These are phyloP conservation scores for Magallana nippona DNA, from an alignment of 2,888 invertebrate species.

Conservation along the genomic window DNA sequence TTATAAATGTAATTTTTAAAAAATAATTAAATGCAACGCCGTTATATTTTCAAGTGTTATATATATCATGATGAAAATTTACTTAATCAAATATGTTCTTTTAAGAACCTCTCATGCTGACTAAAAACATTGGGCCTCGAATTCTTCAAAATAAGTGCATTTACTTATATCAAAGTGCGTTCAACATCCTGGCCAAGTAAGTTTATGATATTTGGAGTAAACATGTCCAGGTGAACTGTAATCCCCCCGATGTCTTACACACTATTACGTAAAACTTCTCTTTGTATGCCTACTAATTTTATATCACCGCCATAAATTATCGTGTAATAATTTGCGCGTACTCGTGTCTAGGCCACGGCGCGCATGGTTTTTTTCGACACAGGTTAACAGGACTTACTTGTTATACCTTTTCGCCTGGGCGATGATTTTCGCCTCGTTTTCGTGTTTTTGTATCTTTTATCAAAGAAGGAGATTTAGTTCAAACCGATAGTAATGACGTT, in stretches of 20 bases:
- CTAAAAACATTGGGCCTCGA: too few species aligned
- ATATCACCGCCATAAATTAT: not conserved
- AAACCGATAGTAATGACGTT: constrained; percentile 22
- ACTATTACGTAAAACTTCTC: not conserved
- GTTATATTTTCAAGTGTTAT: too few species aligned
- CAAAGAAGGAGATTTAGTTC: constrained; percentile 4
- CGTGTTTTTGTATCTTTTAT: constrained; percentile 16
- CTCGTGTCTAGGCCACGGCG: not conserved
- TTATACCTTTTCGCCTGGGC: not conserved
- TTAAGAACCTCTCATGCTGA: too few species aligned
- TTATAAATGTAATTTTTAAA: too few species aligned
- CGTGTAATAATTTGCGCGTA: not conserved
- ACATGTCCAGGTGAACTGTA: not conserved
- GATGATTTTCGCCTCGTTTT: not conserved
- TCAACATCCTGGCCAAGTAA: not conserved
- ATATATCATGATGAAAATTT: too few species aligned
- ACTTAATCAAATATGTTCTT: too few species aligned
- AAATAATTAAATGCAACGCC: too few species aligned
- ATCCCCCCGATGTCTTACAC: not conserved
- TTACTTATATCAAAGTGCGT: not conserved
- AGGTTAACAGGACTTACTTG: not conserved
- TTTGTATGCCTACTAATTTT: not conserved
- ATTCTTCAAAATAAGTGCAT: too few species aligned
- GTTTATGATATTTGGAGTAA: not conserved
- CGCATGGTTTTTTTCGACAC: not conserved